Percentiles rank a stretch among this genome's conserved stretches.
These are phyloP conservation scores for Acrobasis repandana DNA, from an alignment of 2,888 invertebrate genomes.

Conservation along the genomic window DNA sequence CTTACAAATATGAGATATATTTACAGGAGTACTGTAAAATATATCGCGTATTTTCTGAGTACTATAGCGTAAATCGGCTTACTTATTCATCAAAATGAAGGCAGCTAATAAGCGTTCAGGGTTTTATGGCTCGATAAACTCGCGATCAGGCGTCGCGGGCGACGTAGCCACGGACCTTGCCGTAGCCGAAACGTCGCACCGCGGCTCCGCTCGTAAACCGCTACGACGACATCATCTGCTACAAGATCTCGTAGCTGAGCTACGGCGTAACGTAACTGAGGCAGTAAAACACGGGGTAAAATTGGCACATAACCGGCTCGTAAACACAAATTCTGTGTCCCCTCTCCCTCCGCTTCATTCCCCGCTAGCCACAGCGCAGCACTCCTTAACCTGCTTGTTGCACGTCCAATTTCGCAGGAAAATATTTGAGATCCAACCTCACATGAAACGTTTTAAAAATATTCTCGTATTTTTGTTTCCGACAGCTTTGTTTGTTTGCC, in stretches of 20 bases:
- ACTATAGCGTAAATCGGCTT: not conserved
- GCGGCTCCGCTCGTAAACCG: constrained; percentile 12
- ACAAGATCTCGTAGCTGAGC: constrained; percentile 14
- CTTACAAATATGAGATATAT: too few species aligned
- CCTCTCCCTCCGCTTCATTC: not conserved
- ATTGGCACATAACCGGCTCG: constrained; percentile 14
- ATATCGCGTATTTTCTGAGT: too few species aligned
- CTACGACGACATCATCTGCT: constrained; percentile 1
- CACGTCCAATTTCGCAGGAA: constrained; percentile 7
- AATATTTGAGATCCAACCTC: not conserved
- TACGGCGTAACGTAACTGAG: not conserved
- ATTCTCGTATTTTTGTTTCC: not conserved
- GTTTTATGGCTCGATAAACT: constrained; percentile 12
- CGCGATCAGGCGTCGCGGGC: constrained; percentile 3
- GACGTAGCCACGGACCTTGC: too few species aligned
- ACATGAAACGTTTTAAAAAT: not conserved
- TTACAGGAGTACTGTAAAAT: too few species aligned
- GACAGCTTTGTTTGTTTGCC: not conserved
- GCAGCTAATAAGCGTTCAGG: constrained; percentile 7
- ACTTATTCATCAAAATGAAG: constrained; percentile 10
- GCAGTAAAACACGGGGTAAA: constrained; percentile 15
- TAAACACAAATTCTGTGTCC: constrained; percentile 13
- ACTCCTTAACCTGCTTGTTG: constrained; percentile 2
- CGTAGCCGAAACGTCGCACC: constrained; percentile 9
- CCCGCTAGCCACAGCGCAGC: not conserved